Evolutionary conservation across 2,113 vertebrate species (phyloP).

Genomic region (Danionella cerebrum): DNA sequence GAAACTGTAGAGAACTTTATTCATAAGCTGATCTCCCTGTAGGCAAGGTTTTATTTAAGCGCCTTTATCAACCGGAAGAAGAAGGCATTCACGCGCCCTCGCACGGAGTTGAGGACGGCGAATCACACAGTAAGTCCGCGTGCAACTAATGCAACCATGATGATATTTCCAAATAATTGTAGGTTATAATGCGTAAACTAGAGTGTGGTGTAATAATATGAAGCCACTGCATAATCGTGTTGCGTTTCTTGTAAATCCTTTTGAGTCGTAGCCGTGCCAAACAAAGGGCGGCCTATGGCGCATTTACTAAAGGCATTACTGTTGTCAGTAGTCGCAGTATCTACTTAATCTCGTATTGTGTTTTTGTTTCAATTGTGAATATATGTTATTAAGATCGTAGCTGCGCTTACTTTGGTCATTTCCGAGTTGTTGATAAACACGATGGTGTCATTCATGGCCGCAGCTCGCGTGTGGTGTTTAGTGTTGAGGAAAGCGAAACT

Average conservation of each 20-base stretch:
- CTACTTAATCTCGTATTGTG: not conserved
- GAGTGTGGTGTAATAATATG: too few species aligned
- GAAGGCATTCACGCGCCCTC: constrained; percentile 21
- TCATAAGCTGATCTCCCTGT: not conserved
- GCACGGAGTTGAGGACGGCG: constrained; percentile 27
- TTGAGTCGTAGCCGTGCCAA: not conserved
- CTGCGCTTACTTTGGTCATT: not conserved
- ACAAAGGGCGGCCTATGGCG: constrained; percentile 28
- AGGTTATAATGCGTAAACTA: not conserved
- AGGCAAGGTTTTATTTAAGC: not conserved
- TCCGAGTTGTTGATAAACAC: not conserved
- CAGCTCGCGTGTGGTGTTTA: not conserved
- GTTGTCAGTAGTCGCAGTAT: not conserved
- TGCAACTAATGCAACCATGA: not conserved
- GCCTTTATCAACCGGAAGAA: constrained; percentile 30
- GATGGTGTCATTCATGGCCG: not conserved
- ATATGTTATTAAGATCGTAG: not conserved
- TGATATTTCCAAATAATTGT: not conserved
- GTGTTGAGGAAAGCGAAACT: not conserved
- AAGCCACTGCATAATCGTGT: too few species aligned
- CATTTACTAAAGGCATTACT: constrained; percentile 7
- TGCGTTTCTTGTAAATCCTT: too few species aligned
- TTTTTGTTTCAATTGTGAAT: not conserved
- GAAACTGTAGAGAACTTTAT: not conserved
- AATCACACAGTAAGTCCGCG: constrained; percentile 15